These are phyloP conservation scores for Eubucco bourcierii DNA, from an alignment of 2,113 vertebrate genomes.

Conservation along the genomic window DNA sequence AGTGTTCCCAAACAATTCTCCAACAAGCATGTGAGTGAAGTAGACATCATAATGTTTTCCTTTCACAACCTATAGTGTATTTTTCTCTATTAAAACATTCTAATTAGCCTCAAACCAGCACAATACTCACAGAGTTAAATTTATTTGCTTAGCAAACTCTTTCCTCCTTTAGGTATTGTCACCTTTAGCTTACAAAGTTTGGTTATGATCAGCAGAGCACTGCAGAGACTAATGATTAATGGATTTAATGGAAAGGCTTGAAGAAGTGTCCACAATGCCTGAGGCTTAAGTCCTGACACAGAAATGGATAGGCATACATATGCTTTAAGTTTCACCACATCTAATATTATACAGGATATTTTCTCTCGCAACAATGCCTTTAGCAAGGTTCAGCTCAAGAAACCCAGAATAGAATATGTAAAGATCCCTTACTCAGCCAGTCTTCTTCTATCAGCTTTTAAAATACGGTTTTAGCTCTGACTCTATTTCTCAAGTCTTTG, in stretches of 20 bases:
- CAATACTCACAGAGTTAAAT: background rate
- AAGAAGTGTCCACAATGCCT: background rate
- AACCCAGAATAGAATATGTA: background rate
- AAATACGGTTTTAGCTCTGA: background rate
- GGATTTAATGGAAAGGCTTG: slow-evolving; percentile 1
- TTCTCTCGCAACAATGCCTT: slow-evolving; percentile 21
- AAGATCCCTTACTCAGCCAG: slow-evolving; percentile 6
- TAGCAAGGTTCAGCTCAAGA: background rate
- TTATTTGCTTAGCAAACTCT: background rate
- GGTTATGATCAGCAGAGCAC: background rate
- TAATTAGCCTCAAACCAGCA: too few species aligned
- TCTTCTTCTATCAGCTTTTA: background rate
- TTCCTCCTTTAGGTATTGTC: background rate
- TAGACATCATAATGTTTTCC: too few species aligned
- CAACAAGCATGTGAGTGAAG: too few species aligned
- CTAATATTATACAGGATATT: background rate
- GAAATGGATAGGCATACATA: background rate
- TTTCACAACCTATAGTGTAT: too few species aligned
- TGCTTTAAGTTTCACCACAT: slow-evolving; percentile 6
- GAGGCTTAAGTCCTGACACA: slow-evolving; percentile 2
- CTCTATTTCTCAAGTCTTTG: background rate
- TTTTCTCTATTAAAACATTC: too few species aligned
- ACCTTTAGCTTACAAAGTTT: background rate
- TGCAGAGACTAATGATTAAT: background rate
- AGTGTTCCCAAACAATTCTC: too few species aligned